These are phyloP conservation scores for Chinchilla lanigera DNA, from an alignment of 2,113 vertebrate species.

Conservation along the genomic window DNA sequence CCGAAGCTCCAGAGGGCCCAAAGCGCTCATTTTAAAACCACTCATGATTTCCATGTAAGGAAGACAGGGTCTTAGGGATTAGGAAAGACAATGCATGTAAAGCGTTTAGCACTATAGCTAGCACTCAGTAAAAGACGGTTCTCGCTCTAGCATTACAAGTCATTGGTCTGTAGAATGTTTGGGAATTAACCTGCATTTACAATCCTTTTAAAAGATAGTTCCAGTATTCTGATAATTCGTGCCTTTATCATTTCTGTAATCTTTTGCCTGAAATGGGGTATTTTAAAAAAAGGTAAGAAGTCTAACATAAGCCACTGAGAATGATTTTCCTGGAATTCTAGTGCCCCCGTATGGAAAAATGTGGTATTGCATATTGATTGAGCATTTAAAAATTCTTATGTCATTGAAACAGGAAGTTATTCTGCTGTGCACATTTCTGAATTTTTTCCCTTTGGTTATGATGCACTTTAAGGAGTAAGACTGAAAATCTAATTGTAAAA, in stretches of 20 bases:
- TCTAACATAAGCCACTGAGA: neutral
- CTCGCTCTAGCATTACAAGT: neutral
- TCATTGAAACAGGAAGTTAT: neutral
- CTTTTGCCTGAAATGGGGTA: constrained; percentile 9
- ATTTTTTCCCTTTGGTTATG: neutral
- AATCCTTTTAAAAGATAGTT: neutral
- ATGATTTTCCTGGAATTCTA: constrained; percentile 58
- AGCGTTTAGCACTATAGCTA: neutral
- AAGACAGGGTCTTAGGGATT: neutral
- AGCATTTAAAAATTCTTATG: neutral
- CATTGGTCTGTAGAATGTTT: neutral
- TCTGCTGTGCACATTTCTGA: neutral
- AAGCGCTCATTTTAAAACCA: neutral
- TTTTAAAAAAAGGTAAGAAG: neutral
- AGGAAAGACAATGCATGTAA: neutral
- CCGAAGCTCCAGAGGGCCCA: neutral
- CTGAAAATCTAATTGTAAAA: neutral
- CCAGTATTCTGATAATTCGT: neutral
- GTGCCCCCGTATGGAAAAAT: constrained; percentile 77
- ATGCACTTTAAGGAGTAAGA: neutral
- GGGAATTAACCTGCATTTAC: neutral
- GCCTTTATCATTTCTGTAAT: neutral
- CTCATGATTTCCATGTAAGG: neutral
- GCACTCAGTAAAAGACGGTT: neutral
- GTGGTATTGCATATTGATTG: neutral